Evolutionary conservation across 1,140 invertebrate species (phyloP), one percentile per base, ranked within the genome.

Genomic region (Drosophila busckii): DNA sequence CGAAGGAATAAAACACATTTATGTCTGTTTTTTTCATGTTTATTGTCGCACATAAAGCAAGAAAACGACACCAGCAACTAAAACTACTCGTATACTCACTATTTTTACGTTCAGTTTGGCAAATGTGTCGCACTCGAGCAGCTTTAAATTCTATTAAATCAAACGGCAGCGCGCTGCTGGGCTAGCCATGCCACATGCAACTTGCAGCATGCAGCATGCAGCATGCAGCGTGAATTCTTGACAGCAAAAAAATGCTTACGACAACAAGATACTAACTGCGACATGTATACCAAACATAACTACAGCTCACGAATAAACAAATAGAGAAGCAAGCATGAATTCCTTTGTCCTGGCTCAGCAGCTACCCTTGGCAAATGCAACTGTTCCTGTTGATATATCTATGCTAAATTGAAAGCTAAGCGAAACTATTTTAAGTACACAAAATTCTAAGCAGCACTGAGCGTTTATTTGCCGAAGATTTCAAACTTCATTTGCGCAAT

Each of bases 131-230:
- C 31, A 34, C 45, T 23, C 28, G 40, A 48, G 23, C 70, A 59
- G 68, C 68, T 80, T 80, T 80, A 80, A 80, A 73, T 78, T 78
- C 73, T 80, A 80, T 80, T 82, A 80, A 80, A 82, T 80, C 76
- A 65, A 48, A 38, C 13, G 40, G 25, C 7, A n/a, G 25, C 10
- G 25, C 22, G 25, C 15, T 22, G 37, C 37, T 44, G 26, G 17
- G 23, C 32, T 41, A 22, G n/a, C 42, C 32, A 26, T 20, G 41
- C 16, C 35, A 38, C 4, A 40, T 15, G 17, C 13, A 10, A n/a
- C n/a, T n/a, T n/a, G n/a, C 37, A 15, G 6, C 19, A 3, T n/a
- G 50, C 8, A 23, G 13, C 12, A 7, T 5, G 15, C 8, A 5
- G 32, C 3, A 12, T 23, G 3, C 3, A 23, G 8, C 15, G 6